These are phyloP conservation scores for Thalpophila matura DNA, from an alignment of 2,888 invertebrate genomes.

Conservation along the genomic window DNA sequence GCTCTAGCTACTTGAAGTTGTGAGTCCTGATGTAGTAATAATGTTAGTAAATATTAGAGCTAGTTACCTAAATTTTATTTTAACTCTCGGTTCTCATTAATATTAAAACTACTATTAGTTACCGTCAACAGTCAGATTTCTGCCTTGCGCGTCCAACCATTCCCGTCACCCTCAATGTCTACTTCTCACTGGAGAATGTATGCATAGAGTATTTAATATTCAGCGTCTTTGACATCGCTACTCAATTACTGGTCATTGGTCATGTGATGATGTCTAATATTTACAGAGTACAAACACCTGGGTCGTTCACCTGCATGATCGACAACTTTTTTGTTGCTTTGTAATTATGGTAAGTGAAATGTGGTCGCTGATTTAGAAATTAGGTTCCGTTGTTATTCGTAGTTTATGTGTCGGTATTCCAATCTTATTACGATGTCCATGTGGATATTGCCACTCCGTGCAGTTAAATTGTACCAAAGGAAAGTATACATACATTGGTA, in stretches of 20 bases:
- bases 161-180: neutral
- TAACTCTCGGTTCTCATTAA: too few relatives aligned
- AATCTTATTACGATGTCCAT: neutral
- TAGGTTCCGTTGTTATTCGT: conserved; percentile 1
- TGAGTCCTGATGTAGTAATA: too few relatives aligned
- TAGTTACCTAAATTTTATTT: too few relatives aligned
- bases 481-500: neutral
- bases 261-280: conserved; percentile 27
- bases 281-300: conserved; percentile 27
- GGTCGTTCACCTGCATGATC: conserved; percentile 73
- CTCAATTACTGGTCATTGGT: conserved; percentile 10
- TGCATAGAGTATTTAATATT: conserved; percentile 8
- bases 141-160: neutral
- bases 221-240: conserved; percentile 7
- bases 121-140: neutral
- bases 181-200: neutral
- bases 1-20: too few relatives aligned
- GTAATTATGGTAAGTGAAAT: conserved; percentile 28
- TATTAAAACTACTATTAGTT: too few relatives aligned
- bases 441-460: neutral
- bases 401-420: neutral
- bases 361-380: conserved; percentile 30
- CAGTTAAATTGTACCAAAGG: neutral
- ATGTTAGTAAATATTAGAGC: too few relatives aligned
- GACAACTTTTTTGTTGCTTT: conserved; percentile 31